Base-by-base conservation (phyloP, 2,797 vertebrate genomes). In the Vultur gryphus region DNA sequence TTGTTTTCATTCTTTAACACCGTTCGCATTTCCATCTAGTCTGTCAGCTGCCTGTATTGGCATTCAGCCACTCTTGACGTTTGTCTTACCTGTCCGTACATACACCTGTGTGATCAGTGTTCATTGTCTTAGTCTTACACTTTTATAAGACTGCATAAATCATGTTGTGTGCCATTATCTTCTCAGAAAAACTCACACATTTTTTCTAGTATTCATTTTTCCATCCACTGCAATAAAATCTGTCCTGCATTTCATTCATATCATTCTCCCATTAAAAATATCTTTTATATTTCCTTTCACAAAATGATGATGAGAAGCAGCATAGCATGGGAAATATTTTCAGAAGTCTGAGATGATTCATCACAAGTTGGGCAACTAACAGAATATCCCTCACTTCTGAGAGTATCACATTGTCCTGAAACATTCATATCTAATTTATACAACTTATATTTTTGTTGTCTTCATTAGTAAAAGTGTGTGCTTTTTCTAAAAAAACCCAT, bases 71-170 rank as follows among this genome's bases (percentile, higher is more conserved):
- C 48, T 93, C 89, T 92, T 95, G 62, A 64, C 2, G 54, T 92
- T 81, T 92, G 81, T 96, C 61, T 80, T 92, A 77, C 26, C 62
- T 92, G 64, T 94, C n/a, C 90, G 72, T 97, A 55, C 26, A 54
- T 70, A n/a, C 18, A 78, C 54, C 66, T 64, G 9, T 93, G 85
- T 79, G 16, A 77, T 83, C 87, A 73, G 12, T 49, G 81, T 87
- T 93, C 52, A 46, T 83, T 80, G 84, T 95, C 81, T 82, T 58
- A 24, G 51, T 86, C 78, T 80, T 55, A 37, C 3, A 26, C 25
- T 90, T 71, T 37, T 25, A 31, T 76, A 43, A 69, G 52, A 41
- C 37, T 82, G n/a, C 19, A 33, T 82, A 41, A 79, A 66, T 79
- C 11, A 7, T 91, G 25, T 67, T 78, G 18, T 84, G 31, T 84